These are phyloP conservation scores for Drosophila anomalata DNA, from an alignment of 2,888 invertebrate genomes.

Conservation along the genomic window DNA sequence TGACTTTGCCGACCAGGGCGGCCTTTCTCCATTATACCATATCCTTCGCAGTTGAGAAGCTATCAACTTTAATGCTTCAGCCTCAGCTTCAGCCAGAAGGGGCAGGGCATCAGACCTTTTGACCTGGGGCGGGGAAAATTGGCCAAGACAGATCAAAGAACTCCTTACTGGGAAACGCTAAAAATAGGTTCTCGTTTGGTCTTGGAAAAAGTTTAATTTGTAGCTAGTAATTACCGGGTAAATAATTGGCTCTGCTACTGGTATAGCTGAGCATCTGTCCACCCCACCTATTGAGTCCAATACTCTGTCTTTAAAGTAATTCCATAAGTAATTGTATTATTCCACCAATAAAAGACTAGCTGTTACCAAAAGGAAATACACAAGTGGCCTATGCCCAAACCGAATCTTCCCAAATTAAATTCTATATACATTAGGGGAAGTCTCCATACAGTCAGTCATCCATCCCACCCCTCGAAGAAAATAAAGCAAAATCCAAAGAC, in stretches of 20 bases:
- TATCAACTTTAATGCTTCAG: slow-evolving; percentile 32
- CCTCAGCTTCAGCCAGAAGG: too few species aligned
- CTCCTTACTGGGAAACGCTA: background rate
- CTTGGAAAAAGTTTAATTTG: background rate
- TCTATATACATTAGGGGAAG: slow-evolving; percentile 25
- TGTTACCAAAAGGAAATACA: slow-evolving; percentile 26
- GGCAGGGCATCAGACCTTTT: slow-evolving; percentile 13
- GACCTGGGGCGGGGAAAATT: slow-evolving; percentile 30
- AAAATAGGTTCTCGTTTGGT: background rate
- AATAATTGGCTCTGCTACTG: background rate
- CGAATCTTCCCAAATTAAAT: slow-evolving; percentile 34
- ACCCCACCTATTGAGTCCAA: background rate
- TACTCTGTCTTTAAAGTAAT: slow-evolving; percentile 12
- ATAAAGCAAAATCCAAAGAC: slow-evolving; percentile 35
- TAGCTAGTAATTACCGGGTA: background rate
- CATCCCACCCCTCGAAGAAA: slow-evolving; percentile 4
- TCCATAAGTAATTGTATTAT: slow-evolving; percentile 33
- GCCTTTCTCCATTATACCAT: slow-evolving; percentile 26
- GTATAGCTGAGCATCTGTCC: background rate
- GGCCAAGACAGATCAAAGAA: slow-evolving; percentile 45
- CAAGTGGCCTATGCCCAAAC: slow-evolving; percentile 28
- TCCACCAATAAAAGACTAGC: background rate
- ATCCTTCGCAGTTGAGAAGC: slow-evolving; percentile 30
- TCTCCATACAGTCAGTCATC: background rate
- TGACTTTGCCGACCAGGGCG: slow-evolving; percentile 45